A percentile compares a stretch with the other conserved stretches of the same genome.
Evolutionary conservation across 2,113 vertebrate genomes (phyloP).

Genomic region (Ancistrus triradiatus): DNA sequence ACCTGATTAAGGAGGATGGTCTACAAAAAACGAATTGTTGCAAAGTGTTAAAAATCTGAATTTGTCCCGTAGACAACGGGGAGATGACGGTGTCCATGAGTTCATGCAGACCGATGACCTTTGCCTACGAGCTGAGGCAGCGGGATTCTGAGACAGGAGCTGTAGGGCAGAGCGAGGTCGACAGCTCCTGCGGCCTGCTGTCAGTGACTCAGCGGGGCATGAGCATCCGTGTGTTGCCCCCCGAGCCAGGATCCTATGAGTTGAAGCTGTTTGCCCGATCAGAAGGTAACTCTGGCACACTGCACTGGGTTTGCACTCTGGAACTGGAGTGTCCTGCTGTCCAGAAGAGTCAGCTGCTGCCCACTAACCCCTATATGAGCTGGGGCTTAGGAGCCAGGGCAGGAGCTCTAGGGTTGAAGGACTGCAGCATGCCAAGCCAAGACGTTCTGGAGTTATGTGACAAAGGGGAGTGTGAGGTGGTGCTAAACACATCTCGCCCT

Average conservation of each 20-base stretch:
- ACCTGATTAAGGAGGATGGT: too few species aligned
- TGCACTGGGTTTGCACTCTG: conserved; percentile 74
- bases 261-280: conserved; percentile 72
- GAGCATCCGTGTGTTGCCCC: conserved; percentile 69
- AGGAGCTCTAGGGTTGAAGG: conserved; percentile 58
- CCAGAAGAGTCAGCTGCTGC: conserved; percentile 55
- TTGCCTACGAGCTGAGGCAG: conserved; percentile 72
- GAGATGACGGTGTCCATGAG: conserved; percentile 67
- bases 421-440: conserved; percentile 58
- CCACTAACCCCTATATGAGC: conserved; percentile 70
- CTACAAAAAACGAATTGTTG: neutral
- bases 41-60: conserved; percentile 10
- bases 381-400: conserved; percentile 66
- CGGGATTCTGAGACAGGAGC: conserved; percentile 48
- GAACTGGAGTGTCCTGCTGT: conserved; percentile 63
- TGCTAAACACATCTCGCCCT: conserved; percentile 59
- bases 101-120: conserved; percentile 60
- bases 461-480: conserved; percentile 52
- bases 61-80: conserved; percentile 63
- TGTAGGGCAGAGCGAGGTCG: conserved; percentile 52
- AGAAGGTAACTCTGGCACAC: conserved; percentile 41
- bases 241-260: conserved; percentile 61
- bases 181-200: conserved; percentile 61
- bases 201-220: conserved; percentile 55
- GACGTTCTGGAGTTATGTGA: conserved; percentile 50